A percentile compares a stretch with the other conserved stretches of the same genome.
phyloP scores from a whole-genome alignment of 2,888 invertebrate genomes.

The Argynnis bischoffii region DNA sequence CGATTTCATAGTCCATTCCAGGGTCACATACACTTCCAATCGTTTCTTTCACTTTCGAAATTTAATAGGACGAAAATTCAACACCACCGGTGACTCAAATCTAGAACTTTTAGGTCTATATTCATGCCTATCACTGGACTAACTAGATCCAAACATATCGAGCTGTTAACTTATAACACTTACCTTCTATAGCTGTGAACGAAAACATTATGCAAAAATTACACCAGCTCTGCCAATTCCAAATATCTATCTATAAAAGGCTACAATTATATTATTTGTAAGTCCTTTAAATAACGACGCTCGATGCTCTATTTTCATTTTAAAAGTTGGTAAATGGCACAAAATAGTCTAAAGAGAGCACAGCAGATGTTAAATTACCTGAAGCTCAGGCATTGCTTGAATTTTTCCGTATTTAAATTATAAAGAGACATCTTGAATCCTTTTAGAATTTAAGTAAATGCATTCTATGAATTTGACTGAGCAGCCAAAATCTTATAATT shows the following conservation, averaged over 20 bases:
- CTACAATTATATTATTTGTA: conserved; percentile 5
- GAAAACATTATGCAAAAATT: background rate
- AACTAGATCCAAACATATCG: too few species aligned
- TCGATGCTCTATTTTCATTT: conserved; percentile 7
- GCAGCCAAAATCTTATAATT: conserved; percentile 10
- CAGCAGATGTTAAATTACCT: conserved; percentile 21
- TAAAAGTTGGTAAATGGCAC: conserved; percentile 22
- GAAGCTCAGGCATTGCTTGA: conserved; percentile 13
- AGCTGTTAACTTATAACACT: too few species aligned
- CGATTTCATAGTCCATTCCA: too few species aligned
- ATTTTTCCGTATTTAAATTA: conserved; percentile 24
- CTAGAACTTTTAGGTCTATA: too few species aligned
- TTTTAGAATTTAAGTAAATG: conserved; percentile 14
- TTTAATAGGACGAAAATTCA: too few species aligned
- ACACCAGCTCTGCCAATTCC: conserved; percentile 1
- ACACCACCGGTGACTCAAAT: too few species aligned
- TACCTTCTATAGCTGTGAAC: background rate
- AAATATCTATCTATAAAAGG: background rate
- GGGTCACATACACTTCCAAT: too few species aligned
- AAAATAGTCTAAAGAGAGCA: conserved; percentile 18
- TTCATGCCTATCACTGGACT: too few species aligned
- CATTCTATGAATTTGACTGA: conserved; percentile 11
- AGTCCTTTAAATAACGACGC: conserved; percentile 13
- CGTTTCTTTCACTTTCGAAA: too few species aligned
- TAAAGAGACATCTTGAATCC: conserved; percentile 16